Conservation (phyloP, 2,888 invertebrate genomes). For the Temnothorax unifasciatus region DNA sequence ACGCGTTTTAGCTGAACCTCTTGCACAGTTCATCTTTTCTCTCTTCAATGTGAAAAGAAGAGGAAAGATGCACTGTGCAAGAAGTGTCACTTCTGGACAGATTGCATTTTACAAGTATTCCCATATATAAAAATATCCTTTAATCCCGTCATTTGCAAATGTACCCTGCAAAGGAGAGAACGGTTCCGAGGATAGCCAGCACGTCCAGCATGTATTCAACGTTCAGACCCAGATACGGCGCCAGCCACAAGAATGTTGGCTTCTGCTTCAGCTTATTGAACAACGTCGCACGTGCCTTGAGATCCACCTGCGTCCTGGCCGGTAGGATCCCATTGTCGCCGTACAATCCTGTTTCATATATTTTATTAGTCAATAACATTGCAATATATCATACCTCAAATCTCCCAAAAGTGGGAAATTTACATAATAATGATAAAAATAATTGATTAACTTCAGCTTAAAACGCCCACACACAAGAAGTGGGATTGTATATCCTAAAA, state of each 20-base stretch:
- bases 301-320: slow-evolving; percentile 87
- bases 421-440: neutral
- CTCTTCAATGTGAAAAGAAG: too few relatives aligned
- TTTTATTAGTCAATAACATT: slow-evolving; percentile 1
- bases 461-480: too few relatives aligned
- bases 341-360: slow-evolving; percentile 88
- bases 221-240: slow-evolving; percentile 89
- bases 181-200: slow-evolving; percentile 89
- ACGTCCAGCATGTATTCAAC: slow-evolving; percentile 90
- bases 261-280: slow-evolving; percentile 88
- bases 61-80: too few relatives aligned
- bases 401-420: neutral
- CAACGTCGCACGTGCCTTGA: slow-evolving; percentile 86
- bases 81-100: neutral
- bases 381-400: neutral
- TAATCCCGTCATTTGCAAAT: slow-evolving; percentile 26
- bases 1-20: too few relatives aligned
- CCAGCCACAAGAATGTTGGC: slow-evolving; percentile 90
- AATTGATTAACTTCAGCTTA: too few relatives aligned
- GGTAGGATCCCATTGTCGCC: slow-evolving; percentile 92
- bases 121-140: neutral
- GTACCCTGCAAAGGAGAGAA: slow-evolving; percentile 90
- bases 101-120: neutral
- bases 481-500: neutral
- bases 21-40: too few relatives aligned